Evolutionary conservation across 1,140 invertebrate genomes (phyloP).

Genomic region (Bradysia coprophila): DNA sequence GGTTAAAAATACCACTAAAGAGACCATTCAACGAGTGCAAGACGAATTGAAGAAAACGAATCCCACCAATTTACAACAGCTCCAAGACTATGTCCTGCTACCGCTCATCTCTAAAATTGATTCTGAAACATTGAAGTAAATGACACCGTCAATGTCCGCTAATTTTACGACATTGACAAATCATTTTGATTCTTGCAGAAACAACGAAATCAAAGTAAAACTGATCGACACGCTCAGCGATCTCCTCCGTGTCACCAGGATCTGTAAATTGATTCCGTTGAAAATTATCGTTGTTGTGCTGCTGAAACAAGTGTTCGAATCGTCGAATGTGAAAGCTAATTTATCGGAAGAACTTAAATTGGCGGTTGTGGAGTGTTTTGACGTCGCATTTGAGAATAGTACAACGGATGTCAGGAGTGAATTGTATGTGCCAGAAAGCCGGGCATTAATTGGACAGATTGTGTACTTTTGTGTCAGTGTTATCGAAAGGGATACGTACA

Average conservation of each 20-base stretch:
- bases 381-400: constrained; percentile 5
- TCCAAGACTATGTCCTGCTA: constrained; percentile 15
- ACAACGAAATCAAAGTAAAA: constrained; percentile 14
- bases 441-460: not conserved
- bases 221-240: constrained; percentile 12
- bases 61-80: constrained; percentile 15
- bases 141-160: not conserved
- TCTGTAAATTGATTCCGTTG: constrained; percentile 13
- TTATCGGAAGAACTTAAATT: constrained; percentile 19
- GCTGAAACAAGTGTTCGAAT: constrained; percentile 14
- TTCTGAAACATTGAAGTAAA: constrained; percentile 7
- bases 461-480: not conserved
- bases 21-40: constrained; percentile 9
- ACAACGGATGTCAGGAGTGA: constrained; percentile 6
- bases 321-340: constrained; percentile 6
- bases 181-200: constrained; percentile 7
- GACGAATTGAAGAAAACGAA: constrained; percentile 13
- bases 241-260: constrained; percentile 11
- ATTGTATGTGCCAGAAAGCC: not conserved
- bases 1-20: constrained; percentile 10
- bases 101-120: constrained; percentile 15
- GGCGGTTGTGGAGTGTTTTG: not conserved
- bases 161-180: not conserved
- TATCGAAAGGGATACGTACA: not conserved
- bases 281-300: constrained; percentile 15